phyloP scores from a whole-genome alignment of 2,797 vertebrate species.

The Falco novaeseelandiae region DNA sequence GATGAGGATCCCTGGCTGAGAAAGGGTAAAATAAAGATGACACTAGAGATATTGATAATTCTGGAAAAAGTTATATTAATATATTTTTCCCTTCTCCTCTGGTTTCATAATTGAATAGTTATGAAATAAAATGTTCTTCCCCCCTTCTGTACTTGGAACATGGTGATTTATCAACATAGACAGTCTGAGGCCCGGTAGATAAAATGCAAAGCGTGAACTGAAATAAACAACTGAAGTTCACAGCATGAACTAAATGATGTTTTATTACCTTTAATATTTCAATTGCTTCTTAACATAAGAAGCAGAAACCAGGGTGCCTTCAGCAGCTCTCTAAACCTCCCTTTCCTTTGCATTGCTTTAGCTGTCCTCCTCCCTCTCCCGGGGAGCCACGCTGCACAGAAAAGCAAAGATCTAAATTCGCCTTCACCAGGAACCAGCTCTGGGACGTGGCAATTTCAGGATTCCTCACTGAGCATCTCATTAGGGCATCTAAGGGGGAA shows the following conservation, averaged over 20 bases:
- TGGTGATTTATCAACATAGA: conserved; percentile 61
- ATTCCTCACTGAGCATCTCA: not conserved
- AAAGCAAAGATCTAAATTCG: not conserved
- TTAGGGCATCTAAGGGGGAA: not conserved
- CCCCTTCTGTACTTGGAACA: conserved; percentile 40
- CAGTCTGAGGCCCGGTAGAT: conserved; percentile 60
- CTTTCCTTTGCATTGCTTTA: not conserved
- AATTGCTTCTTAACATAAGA: conserved; percentile 60
- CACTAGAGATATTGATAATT: conserved; percentile 6
- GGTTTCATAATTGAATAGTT: conserved; percentile 60
- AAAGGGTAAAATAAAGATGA: conserved; percentile 1
- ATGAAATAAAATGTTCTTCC: conserved; percentile 54
- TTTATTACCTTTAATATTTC: conserved; percentile 72
- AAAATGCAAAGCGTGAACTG: conserved; percentile 60
- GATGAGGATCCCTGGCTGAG: not conserved
- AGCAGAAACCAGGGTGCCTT: not conserved
- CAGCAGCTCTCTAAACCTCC: not conserved
- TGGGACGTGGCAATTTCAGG: not conserved
- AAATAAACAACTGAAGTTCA: conserved; percentile 67
- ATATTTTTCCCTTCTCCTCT: not conserved
- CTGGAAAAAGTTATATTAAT: conserved; percentile 19
- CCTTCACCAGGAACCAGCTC: not conserved
- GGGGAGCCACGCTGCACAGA: fast-evolving
- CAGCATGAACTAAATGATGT: conserved; percentile 64
- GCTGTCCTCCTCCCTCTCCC: not conserved